phyloP scores from a whole-genome alignment of 92 coral and sea anemone genomes.

The Paragorgia papillata region DNA sequence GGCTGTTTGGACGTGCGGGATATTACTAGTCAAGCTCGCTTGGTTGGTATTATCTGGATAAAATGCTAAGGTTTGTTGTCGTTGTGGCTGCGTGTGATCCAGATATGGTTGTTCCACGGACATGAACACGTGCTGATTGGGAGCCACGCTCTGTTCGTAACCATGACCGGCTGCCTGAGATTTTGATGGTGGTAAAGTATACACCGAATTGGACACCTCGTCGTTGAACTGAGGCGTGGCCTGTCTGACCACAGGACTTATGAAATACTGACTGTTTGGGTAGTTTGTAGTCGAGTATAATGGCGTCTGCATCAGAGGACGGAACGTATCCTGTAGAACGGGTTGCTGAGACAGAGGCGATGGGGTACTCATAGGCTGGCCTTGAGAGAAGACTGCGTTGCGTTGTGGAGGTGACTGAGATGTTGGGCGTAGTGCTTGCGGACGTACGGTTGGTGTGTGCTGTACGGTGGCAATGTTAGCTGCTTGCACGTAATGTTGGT shows the following conservation, averaged over 20 bases:
- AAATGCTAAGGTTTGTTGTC: conserved; percentile 12
- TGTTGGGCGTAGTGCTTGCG: conserved; percentile 75
- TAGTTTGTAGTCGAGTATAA: conserved; percentile 81
- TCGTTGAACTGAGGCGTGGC: conserved; percentile 65
- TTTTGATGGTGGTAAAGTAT: conserved; percentile 68
- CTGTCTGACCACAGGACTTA: conserved; percentile 75
- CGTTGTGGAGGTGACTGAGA: conserved; percentile 68
- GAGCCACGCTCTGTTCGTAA: conserved; percentile 10
- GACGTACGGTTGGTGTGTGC: conserved; percentile 68
- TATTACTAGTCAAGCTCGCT: conserved; percentile 49
- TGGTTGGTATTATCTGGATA: conserved; percentile 15
- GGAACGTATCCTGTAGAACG: conserved; percentile 27
- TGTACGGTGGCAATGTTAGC: conserved; percentile 30
- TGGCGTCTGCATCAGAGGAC: conserved; percentile 26
- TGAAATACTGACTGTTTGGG: conserved; percentile 78
- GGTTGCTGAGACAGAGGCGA: conserved; percentile 88
- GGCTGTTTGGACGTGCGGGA: conserved; percentile 61
- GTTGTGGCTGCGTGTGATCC: conserved; percentile 16
- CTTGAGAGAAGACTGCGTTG: conserved; percentile 40
- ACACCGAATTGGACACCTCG: conserved; percentile 50
- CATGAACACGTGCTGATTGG: conserved; percentile 17
- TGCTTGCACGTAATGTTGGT: conserved; percentile 22
- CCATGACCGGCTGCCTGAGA: conserved; percentile 10
- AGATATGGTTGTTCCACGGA: conserved; percentile 27
- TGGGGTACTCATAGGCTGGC: conserved; percentile 80